These are phyloP conservation scores for Strongylocentrotus purpuratus DNA, from an alignment of 35 echinoderm and acorn worm genomes.

Conservation along the genomic window DNA sequence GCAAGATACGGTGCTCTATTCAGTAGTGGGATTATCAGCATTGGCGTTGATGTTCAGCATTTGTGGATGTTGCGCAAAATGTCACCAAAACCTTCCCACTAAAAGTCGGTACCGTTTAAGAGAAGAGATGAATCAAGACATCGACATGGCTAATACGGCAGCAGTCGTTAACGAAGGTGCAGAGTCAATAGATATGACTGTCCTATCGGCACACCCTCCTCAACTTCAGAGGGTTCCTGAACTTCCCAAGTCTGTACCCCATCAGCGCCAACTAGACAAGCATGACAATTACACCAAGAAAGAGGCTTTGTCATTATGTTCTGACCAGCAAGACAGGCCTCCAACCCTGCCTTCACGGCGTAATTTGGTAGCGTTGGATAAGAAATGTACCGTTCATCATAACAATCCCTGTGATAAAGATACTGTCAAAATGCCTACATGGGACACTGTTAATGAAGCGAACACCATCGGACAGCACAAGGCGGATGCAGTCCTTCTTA, in stretches of 20 bases:
- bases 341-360: not conserved
- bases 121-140: not conserved
- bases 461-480: not conserved
- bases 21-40: not conserved
- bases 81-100: not conserved
- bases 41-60: not conserved
- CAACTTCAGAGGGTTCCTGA: not conserved
- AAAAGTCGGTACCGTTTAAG: not conserved
- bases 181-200: not conserved
- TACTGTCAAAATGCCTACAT: not conserved
- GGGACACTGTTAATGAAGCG: not conserved
- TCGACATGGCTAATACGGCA: not conserved
- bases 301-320: not conserved
- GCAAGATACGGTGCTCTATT: not conserved
- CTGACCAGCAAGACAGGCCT: not conserved
- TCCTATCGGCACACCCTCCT: not conserved
- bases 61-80: not conserved
- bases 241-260: not conserved
- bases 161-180: not conserved
- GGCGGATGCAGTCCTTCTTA: not conserved
- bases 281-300: not conserved
- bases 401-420: not conserved
- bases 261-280: not conserved
- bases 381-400: not conserved
- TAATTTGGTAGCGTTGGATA: not conserved